Percentiles rank a stretch among this genome's conserved stretches.
phyloP scores from a whole-genome alignment of 2,888 invertebrate species.

The Epirrita christyi region DNA sequence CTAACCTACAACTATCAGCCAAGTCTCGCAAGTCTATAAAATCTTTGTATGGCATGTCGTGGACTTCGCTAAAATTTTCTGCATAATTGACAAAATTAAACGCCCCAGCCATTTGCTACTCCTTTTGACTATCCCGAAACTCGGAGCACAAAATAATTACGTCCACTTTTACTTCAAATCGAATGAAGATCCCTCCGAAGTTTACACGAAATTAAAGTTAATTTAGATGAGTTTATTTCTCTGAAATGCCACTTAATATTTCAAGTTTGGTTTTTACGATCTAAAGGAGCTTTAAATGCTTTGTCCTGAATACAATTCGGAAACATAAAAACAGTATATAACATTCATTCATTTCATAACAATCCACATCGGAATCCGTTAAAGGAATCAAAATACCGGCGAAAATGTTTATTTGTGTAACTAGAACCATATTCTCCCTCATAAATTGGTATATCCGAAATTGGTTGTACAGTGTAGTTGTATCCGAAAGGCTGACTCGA shows the following conservation, averaged over 20 bases:
- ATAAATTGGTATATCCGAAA: neutral
- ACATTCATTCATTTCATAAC: neutral
- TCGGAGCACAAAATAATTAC: constrained; percentile 62
- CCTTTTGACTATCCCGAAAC: constrained; percentile 61
- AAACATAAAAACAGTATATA: neutral
- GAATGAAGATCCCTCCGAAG: constrained; percentile 60
- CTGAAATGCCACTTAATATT: neutral
- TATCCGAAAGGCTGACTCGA: constrained; percentile 13
- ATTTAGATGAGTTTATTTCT: constrained; percentile 51
- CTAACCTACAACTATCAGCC: constrained; percentile 18
- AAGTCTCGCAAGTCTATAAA: constrained; percentile 42
- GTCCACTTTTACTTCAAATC: constrained; percentile 60
- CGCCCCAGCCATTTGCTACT: constrained; percentile 56
- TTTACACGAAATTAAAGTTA: constrained; percentile 48
- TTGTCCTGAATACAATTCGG: neutral
- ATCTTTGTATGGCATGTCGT: constrained; percentile 44
- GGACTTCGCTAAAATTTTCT: constrained; percentile 59
- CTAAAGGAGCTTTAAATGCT: neutral
- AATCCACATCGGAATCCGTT: neutral
- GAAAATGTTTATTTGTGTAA: neutral
- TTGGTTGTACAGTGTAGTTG: neutral
- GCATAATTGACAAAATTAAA: constrained; percentile 73
- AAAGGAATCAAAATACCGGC: neutral
- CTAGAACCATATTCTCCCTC: too few relatives aligned
- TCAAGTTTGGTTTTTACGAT: too few relatives aligned